Evolutionary conservation across 2,113 vertebrate genomes (phyloP), one percentile per base, ranked within the genome.

Genomic region (Euleptes europaea): DNA sequence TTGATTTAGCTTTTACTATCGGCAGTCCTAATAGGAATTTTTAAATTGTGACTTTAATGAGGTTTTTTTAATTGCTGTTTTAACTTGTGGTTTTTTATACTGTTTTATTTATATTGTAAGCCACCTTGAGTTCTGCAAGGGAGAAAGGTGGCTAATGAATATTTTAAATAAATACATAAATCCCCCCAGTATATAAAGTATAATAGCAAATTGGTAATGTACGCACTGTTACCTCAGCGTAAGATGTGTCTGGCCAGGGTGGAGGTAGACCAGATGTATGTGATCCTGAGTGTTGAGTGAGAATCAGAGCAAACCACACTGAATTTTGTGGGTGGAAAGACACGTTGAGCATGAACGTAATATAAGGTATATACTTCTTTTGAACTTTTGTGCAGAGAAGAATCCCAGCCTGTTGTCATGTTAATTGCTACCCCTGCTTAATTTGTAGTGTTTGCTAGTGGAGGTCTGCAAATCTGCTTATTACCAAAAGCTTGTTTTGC

Each of bases 191-290:
- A 31, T 12, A 28, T 40, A 19, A 57, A 72, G 35, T 23, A 92
- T 89, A 1, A 0, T 65, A 74, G 85, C 90, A 93, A 90, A 80
- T 94, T 96, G 94, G 67, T 94, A 94, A 88, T 95, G 94, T 92
- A 86, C 92, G 23, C n/a, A 33, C 35, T 38, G 11, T 78, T 15
- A 54, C 51, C 51, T 54, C 51, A 82, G 35, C 26, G 60, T 7
- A 57, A 26, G 51, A 28, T 49, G n/a, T 82, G 49, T 57, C 9
- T 57, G n/a, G 33, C 35, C 33, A n/a, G 67, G 67, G 33, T 15
- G 14, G 73, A 28, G 63, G 47, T 12, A 26, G 33, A 26, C 65
- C 42, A 47, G 60, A 23, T 47, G 44, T 49, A 14, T 26, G n/a
- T 35, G 44, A 38, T 49, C 49, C 63, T 49, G 44, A 67, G n/a